phyloP scores from a whole-genome alignment of 35 echinoderm and acorn worm species.

The Chiridota heheva region DNA sequence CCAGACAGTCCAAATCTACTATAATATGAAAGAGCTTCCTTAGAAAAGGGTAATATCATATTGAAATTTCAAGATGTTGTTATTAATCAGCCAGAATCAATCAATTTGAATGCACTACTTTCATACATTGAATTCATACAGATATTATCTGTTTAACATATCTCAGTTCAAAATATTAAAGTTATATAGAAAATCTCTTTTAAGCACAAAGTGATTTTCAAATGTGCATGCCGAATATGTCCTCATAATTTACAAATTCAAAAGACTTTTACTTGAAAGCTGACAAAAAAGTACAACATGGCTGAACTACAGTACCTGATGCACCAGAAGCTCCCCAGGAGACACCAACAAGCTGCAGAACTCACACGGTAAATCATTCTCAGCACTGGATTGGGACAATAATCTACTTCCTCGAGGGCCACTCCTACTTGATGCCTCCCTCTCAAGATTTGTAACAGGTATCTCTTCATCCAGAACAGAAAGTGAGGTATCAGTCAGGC shows the following conservation, averaged over 20 bases:
- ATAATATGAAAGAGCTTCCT: too few relatives aligned
- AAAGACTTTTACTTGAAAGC: background rate
- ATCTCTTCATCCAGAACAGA: background rate
- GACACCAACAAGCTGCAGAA: constrained; percentile 40
- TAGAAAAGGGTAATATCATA: too few relatives aligned
- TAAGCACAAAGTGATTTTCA: background rate
- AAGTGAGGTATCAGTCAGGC: background rate
- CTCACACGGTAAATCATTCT: constrained; percentile 41
- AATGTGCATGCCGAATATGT: background rate
- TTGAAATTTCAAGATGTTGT: too few relatives aligned
- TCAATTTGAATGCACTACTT: too few relatives aligned
- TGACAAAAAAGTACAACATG: too few relatives aligned
- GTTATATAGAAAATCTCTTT: background rate
- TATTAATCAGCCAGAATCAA: too few relatives aligned
- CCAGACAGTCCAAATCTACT: too few relatives aligned
- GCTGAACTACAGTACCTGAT: constrained; percentile 36
- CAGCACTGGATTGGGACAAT: too few relatives aligned
- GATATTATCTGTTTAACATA: background rate
- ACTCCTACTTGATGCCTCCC: background rate
- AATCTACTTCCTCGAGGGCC: too few relatives aligned
- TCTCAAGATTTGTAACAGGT: background rate
- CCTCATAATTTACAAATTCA: background rate
- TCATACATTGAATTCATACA: too few relatives aligned
- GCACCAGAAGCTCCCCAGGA: background rate
- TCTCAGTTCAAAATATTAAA: background rate